phyloP scores from a whole-genome alignment of 2,113 vertebrate species.

The Vanacampus margaritifer region DNA sequence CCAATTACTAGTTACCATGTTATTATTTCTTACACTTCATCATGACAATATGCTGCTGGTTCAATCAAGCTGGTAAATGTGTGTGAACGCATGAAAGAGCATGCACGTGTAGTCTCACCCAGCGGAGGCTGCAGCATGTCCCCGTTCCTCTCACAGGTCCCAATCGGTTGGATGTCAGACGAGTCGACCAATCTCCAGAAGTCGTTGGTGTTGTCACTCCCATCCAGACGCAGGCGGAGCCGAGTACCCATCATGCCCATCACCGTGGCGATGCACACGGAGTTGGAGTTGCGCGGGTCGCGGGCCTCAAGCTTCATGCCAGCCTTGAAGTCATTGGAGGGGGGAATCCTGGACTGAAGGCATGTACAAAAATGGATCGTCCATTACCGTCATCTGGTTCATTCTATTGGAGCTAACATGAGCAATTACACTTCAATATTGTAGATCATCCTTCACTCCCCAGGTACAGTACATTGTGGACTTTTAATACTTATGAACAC shows the following conservation, averaged over 20 bases:
- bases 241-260: constrained; percentile 88
- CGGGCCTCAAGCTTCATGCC: constrained; percentile 94
- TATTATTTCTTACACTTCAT: background rate
- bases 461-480: no score
- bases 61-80: background rate
- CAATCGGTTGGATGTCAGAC: constrained; percentile 88
- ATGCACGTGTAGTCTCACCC: constrained; percentile 67
- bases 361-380: constrained; percentile 9
- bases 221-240: constrained; percentile 86
- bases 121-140: constrained; percentile 95
- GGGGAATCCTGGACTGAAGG: constrained; percentile 83
- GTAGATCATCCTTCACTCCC: no score
- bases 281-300: constrained; percentile 90
- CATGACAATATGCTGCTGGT: background rate
- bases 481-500: no score
- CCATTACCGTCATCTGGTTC: background rate
- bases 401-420: no score
- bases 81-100: background rate
- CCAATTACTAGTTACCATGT: background rate
- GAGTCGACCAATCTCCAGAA: constrained; percentile 96
- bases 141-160: constrained; percentile 90
- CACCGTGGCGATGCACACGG: constrained; percentile 91
- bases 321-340: constrained; percentile 89
- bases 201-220: constrained; percentile 94
- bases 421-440: no score